These are phyloP conservation scores for Heterotis niloticus DNA, from an alignment of 2,113 vertebrate species.

Conservation along the genomic window DNA sequence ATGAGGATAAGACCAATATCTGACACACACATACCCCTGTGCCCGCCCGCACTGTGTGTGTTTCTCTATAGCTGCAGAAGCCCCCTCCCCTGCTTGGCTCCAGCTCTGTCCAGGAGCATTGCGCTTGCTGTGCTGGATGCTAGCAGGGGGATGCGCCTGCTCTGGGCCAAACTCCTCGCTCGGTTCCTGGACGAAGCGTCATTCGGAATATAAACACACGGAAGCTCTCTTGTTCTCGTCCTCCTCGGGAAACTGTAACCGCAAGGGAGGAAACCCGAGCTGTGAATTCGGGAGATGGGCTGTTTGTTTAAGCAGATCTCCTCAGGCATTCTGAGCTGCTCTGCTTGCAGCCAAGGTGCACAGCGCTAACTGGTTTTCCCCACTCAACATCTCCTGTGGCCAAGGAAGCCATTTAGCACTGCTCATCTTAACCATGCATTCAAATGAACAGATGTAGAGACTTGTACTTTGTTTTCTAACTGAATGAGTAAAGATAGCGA, in stretches of 20 bases:
- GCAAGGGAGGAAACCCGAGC: neutral
- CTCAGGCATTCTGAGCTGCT: neutral
- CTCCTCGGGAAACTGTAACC: neutral
- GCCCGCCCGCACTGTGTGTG: neutral
- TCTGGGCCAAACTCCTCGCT: neutral
- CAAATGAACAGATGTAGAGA: neutral
- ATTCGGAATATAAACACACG: neutral
- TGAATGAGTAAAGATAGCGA: neutral
- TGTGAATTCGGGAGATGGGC: neutral
- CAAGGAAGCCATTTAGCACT: neutral
- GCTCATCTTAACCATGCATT: neutral
- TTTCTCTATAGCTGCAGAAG: neutral
- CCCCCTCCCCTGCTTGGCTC: too few species aligned
- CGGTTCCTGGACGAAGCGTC: neutral
- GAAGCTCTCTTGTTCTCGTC: neutral
- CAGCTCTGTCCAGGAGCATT: too few species aligned
- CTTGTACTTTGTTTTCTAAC: neutral
- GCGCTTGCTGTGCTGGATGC: too few species aligned
- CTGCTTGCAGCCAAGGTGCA: neutral
- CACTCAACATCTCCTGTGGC: neutral
- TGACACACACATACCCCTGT: neutral
- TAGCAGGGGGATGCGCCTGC: too few species aligned
- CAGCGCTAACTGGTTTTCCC: neutral
- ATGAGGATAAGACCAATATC: neutral
- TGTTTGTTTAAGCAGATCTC: neutral